A percentile compares a stretch with the other conserved stretches of the same genome.
phyloP scores from a whole-genome alignment of 2,113 vertebrate genomes.

The Ahaetulla prasina region DNA sequence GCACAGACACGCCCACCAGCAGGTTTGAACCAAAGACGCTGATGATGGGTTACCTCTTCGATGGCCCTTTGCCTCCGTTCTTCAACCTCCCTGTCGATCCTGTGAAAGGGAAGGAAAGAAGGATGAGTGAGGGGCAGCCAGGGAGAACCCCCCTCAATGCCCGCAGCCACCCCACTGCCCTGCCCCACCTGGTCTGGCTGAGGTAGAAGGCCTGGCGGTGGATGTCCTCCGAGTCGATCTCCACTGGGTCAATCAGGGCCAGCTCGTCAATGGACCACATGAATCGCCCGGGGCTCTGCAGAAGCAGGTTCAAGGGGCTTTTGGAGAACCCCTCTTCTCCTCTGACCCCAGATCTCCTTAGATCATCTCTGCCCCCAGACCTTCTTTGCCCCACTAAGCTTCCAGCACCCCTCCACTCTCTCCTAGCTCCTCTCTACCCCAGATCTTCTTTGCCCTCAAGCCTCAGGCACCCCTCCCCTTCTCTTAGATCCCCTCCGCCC shows the following conservation, averaged over 20 bases:
- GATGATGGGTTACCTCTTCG: slow-evolving; percentile 80
- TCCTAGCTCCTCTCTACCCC: too few relatives aligned
- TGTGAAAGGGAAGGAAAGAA: slow-evolving; percentile 41
- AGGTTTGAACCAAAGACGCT: neutral
- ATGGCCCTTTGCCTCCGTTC: slow-evolving; percentile 93
- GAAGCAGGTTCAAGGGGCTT: slow-evolving; percentile 26
- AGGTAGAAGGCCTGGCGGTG: slow-evolving; percentile 86
- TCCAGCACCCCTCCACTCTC: too few relatives aligned
- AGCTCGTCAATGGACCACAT: slow-evolving; percentile 96
- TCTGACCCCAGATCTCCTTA: neutral
- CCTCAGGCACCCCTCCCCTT: too few relatives aligned
- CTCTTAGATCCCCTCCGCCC: too few relatives aligned
- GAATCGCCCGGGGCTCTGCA: slow-evolving; percentile 89
- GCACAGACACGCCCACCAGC: too few relatives aligned
- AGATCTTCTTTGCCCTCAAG: too few relatives aligned
- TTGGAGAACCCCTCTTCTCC: neutral
- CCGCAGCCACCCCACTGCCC: neutral
- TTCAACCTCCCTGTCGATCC: slow-evolving; percentile 88
- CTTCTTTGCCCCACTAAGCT: too few relatives aligned
- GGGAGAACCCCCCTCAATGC: neutral
- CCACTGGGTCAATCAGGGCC: slow-evolving; percentile 87
- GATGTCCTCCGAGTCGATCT: slow-evolving; percentile 94
- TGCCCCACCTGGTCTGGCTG: slow-evolving; percentile 83
- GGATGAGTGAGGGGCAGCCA: neutral
- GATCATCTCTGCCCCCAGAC: neutral